Conservation (phyloP, 2,888 invertebrate genomes). For the Diarsia rubi region DNA sequence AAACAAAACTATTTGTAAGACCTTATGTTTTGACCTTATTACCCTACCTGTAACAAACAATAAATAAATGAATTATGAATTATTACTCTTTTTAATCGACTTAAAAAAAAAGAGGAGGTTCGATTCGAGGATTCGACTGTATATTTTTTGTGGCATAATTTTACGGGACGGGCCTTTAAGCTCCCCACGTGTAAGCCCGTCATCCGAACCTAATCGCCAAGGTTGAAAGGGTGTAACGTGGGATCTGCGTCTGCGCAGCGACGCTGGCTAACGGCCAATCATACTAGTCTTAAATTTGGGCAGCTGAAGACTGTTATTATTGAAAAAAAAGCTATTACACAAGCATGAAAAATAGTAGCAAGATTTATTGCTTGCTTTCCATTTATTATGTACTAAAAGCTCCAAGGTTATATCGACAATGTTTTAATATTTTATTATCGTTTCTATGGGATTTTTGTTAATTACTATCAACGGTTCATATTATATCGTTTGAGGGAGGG, state of each 20-base stretch:
- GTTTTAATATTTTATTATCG: neutral
- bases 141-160: neutral
- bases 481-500: too few species aligned
- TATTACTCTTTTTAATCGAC: neutral
- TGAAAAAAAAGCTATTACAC: neutral
- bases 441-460: neutral
- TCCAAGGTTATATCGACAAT: neutral
- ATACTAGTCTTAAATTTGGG: constrained; percentile 39
- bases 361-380: neutral
- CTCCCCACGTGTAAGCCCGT: constrained; percentile 73
- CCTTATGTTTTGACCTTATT: too few species aligned
- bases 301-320: constrained; percentile 18
- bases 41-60: too few species aligned
- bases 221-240: constrained; percentile 67
- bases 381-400: neutral
- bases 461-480: neutral
- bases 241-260: constrained; percentile 55
- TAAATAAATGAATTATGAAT: too few species aligned
- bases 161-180: constrained; percentile 59
- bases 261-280: constrained; percentile 42
- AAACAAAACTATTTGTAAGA: too few species aligned
- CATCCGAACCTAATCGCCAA: constrained; percentile 74
- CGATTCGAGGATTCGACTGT: too few species aligned
- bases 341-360: neutral
- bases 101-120: too few species aligned